Conservation (phyloP, 2,797 vertebrate species). For the Pipistrellus pipistrellus region DNA sequence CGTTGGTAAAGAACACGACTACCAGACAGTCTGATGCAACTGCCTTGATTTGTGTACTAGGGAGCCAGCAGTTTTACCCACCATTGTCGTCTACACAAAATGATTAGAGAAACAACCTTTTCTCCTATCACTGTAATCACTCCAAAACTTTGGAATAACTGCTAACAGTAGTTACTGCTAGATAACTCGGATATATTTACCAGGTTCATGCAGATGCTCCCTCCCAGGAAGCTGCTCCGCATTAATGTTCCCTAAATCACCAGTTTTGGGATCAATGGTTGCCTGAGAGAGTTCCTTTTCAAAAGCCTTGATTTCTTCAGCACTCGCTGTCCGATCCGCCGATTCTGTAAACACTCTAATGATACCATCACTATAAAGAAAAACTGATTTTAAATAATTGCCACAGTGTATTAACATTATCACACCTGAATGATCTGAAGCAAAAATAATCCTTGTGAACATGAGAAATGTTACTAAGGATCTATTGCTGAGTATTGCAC, state of each 20-base stretch:
- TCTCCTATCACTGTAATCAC: not conserved
- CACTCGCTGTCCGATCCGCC: conserved; percentile 92
- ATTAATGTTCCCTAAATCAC: conserved; percentile 96
- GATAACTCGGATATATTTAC: conserved; percentile 84
- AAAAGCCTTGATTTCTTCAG: conserved; percentile 94
- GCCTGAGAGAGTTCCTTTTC: conserved; percentile 96
- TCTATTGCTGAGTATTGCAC: not conserved
- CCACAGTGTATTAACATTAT: conserved; percentile 4
- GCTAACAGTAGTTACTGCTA: not conserved
- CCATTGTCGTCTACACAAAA: not conserved
- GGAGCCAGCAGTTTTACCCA: not conserved
- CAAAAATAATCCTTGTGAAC: conserved; percentile 38
- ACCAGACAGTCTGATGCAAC: not conserved
- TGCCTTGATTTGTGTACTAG: not conserved
- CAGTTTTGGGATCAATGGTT: conserved; percentile 96
- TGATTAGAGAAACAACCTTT: conserved; percentile 52
- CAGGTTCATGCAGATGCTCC: conserved; percentile 96
- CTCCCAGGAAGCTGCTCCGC: conserved; percentile 95
- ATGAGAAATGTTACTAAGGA: not conserved
- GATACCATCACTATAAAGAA: conserved; percentile 93
- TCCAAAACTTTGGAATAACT: not conserved
- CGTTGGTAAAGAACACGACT: not conserved
- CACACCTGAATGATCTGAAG: conserved; percentile 17
- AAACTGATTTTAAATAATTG: conserved; percentile 63
- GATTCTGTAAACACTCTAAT: conserved; percentile 96